Evolutionary conservation across 1,140 invertebrate genomes (phyloP), one percentile per base, ranked within the genome.

Genomic region (Dendrolimus kikuchii): DNA sequence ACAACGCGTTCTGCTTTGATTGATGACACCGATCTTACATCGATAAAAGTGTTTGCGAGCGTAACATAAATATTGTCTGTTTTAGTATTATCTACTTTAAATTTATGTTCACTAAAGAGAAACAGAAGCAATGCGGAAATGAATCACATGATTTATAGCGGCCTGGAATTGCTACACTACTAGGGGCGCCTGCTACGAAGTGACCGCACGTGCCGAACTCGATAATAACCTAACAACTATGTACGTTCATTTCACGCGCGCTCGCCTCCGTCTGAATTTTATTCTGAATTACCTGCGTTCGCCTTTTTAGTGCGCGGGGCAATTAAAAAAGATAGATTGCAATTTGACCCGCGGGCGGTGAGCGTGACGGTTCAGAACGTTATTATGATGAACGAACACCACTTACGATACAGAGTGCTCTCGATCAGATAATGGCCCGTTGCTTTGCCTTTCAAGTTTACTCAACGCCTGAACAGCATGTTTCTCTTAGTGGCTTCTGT

Each of bases 241-340:
- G 23, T 23, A 64, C 68, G 68, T 71, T 72, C 69, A 70, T 71
- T 74, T 71, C 74, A 74, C 75, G 75, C 76, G 73, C 70, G 68
- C 66, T 57, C 75, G 74, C 72, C 63, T 74, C 58, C 62, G 59
- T 67, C 63, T 70, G 67, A 70, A 71, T 74, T 68, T 77, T 62
- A 65, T 67, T 68, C 61, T 48, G 68, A 76, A 74, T 76, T 68
- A 71, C 69, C 53, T 57, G 66, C 60, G 57, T 71, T 67, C 61
- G 57, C 57, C 64, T 75, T 77, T 74, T 71, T 70, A 74, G 70
- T 67, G 62, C 66, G 62, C 55, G 53, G 40, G 60, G 74, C 72
- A 86, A 86, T 85, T 85, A 85, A 81, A 82, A 85, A 82, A 86
- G 82, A 83, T 81, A 71, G 76, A 83, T 83, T 83, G 81, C 81